These are phyloP conservation scores for Lamellibrachia satsuma DNA, from an alignment of 2,888 invertebrate genomes.

Conservation along the genomic window DNA sequence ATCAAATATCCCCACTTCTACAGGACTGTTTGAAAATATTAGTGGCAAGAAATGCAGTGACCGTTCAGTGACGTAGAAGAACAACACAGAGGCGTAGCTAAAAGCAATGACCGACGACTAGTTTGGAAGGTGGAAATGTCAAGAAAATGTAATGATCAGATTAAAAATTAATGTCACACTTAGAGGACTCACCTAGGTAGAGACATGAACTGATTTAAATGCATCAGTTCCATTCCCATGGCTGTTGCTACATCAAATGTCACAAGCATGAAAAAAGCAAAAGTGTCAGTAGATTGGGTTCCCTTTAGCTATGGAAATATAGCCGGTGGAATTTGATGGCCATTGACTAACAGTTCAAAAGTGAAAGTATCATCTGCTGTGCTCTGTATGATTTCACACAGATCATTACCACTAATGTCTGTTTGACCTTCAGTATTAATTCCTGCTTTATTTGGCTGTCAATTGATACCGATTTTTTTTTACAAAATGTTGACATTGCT, in stretches of 20 bases:
- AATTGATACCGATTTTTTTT: not conserved
- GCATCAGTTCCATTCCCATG: not conserved
- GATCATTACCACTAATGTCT: not conserved
- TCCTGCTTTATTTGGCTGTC: not conserved
- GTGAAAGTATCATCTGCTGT: not conserved
- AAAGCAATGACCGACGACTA: not conserved
- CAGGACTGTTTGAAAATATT: no score
- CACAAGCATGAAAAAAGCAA: not conserved
- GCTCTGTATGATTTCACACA: not conserved
- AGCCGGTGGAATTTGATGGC: not conserved
- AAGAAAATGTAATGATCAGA: not conserved
- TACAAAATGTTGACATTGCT: no score
- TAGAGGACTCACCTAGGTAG: not conserved
- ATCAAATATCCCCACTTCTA: no score
- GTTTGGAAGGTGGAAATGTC: not conserved
- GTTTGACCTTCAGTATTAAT: not conserved
- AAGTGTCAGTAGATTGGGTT: not conserved
- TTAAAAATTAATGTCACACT: conserved; percentile 1
- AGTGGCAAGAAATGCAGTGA: no score
- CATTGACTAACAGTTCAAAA: not conserved
- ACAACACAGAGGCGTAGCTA: not conserved
- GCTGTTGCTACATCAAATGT: not conserved
- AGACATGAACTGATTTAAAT: not conserved
- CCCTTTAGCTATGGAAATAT: not conserved
- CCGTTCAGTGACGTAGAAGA: not conserved